Evolutionary conservation across 2,888 invertebrate species (phyloP), one percentile per base, ranked within the genome.

Genomic region (Deilephila elpenor): DNA sequence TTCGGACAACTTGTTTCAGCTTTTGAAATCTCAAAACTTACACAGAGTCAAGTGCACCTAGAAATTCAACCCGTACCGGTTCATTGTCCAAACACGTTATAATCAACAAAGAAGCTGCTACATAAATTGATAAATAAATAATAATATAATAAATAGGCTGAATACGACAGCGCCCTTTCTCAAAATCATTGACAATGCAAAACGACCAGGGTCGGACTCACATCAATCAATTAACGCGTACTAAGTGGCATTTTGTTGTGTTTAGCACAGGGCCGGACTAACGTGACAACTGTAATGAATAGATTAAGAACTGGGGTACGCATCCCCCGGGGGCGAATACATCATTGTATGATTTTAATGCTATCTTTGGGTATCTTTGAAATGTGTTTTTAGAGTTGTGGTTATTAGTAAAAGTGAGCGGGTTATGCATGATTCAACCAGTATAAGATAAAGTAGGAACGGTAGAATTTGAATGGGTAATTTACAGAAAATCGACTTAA

Each of bases 141-240:
- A 44, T 4, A 44, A 44, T 44, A 44, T 1, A 44, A 11, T 44
- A 2, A 44, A 44, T 34, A 34, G 8, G 7, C n/a, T 37, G 37
- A 34, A 8, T 6, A n/a, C n/a, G 5, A 56, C n/a, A 6, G 5
- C 37, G n/a, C 6, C 8, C n/a, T 62, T 34, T 74, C 56, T 56
- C 34, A 37, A 37, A 17, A 62, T 37, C 17, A 51, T 44, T 14
- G 25, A 25, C 25, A 67, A 51, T 67, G 51, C 53, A n/a, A 59
- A 59, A 60, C 20, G 59, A 71, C 75, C 78, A 73, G 75, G 76
- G 75, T 71, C 73, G 75, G 51, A 73, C 71, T 73, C 75, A 78
- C 81, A 86, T 86, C 83, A 80, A 86, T 86, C 86, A 86, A 86
- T 86, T 86, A 86, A 70, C 71, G 79, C 56, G 79, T 34, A 62